phyloP scores from a whole-genome alignment of 2,797 vertebrate genomes.

The Tokudaia tokunoshimensis region DNA sequence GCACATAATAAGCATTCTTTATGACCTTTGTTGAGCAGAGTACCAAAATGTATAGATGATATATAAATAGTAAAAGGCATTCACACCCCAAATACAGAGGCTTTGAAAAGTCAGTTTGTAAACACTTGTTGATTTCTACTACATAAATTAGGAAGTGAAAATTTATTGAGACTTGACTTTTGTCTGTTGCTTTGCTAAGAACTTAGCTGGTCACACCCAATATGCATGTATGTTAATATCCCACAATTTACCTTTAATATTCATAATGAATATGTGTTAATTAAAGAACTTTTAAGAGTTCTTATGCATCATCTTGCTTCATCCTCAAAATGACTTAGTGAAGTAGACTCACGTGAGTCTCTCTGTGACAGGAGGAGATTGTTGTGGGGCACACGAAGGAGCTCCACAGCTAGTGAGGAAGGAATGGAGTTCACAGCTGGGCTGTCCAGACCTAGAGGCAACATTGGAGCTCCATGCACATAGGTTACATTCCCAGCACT shows the following conservation, averaged over 20 bases:
- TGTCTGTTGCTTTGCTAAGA: background rate
- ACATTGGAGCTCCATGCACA: background rate
- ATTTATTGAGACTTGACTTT: background rate
- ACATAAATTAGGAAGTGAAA: background rate
- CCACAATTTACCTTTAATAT: background rate
- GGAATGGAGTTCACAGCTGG: background rate
- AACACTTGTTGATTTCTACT: slow-evolving; percentile 1
- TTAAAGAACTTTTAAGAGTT: background rate
- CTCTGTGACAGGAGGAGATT: background rate
- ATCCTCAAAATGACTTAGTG: background rate
- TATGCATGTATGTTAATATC: background rate
- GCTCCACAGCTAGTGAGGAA: background rate
- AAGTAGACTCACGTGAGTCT: background rate
- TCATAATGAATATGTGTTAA: background rate
- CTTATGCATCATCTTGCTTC: background rate
- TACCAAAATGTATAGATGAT: background rate
- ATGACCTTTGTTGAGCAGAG: background rate
- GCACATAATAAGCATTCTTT: background rate
- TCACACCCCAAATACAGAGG: background rate
- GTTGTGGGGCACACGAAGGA: background rate
- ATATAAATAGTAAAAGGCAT: slow-evolving; percentile 31
- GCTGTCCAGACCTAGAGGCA: background rate
- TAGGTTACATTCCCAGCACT: background rate
- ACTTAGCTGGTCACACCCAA: background rate
- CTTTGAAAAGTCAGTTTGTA: slow-evolving; percentile 31